A percentile compares a stretch with the other conserved stretches of the same genome.
These are phyloP conservation scores for Brachyhypopomus gauderio DNA, from an alignment of 2,113 vertebrate genomes.

Conservation along the genomic window DNA sequence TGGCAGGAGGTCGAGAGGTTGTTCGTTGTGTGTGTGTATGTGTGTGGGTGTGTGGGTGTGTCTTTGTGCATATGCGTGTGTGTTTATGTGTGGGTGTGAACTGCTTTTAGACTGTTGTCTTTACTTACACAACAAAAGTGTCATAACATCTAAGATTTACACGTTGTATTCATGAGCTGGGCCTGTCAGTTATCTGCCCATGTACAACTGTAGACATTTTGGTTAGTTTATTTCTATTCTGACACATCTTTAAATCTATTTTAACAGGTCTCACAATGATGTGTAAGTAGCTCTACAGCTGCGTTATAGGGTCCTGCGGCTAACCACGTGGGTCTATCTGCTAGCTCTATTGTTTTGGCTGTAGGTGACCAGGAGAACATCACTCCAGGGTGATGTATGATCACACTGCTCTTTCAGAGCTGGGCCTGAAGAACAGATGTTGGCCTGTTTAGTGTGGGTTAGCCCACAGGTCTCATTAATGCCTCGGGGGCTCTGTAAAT, in stretches of 20 bases:
- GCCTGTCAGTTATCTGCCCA: not conserved
- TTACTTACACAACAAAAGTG: conserved; percentile 33
- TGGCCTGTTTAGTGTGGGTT: conserved; percentile 44
- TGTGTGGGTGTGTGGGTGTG: conserved; percentile 19
- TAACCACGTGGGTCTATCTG: not conserved
- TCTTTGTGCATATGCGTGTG: no score
- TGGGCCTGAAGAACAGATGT: conserved; percentile 50
- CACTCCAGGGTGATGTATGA: conserved; percentile 12
- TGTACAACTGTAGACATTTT: not conserved
- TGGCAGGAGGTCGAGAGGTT: conserved; percentile 12
- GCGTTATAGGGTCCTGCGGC: not conserved
- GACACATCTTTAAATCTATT: not conserved
- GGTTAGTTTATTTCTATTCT: not conserved
- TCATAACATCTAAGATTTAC: conserved; percentile 31
- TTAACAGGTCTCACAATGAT: not conserved
- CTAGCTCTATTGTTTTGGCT: not conserved
- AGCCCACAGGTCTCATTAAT: conserved; percentile 41
- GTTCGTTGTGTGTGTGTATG: conserved; percentile 23
- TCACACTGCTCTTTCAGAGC: conserved; percentile 1
- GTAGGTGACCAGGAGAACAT: not conserved
- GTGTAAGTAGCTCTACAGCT: not conserved
- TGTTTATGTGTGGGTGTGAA: not conserved
- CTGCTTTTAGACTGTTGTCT: conserved; percentile 30
- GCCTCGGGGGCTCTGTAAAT: conserved; percentile 41
- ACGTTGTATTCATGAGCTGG: not conserved